These are phyloP conservation scores for Nymphalis io DNA, from an alignment of 1,140 invertebrate genomes.

Conservation along the genomic window DNA sequence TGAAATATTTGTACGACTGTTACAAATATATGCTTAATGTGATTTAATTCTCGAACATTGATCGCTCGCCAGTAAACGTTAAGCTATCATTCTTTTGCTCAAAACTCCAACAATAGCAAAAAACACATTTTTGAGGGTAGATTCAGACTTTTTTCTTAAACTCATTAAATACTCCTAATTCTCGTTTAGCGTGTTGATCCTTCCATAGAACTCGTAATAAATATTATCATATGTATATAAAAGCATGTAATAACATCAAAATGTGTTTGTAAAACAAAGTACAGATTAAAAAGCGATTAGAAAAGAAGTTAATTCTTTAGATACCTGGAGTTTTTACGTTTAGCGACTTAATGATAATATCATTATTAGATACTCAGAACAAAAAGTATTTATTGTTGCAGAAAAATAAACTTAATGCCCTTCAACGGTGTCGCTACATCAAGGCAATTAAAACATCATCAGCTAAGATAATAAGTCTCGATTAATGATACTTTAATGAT, in stretches of 20 bases:
- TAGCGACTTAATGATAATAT: conserved; percentile 3
- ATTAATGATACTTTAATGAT: conserved; percentile 51
- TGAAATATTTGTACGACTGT: no score
- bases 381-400: conserved; percentile 6
- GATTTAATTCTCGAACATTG: no score
- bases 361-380: conserved; percentile 6
- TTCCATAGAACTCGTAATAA: not conserved
- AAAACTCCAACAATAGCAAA: no score
- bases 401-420: conserved; percentile 4
- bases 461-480: conserved; percentile 38
- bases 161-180: not conserved
- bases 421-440: conserved; percentile 18
- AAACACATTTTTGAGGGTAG: no score
- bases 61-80: no score
- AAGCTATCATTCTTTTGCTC: no score
- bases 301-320: not conserved
- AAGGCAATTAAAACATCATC: conserved; percentile 46
- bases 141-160: not conserved
- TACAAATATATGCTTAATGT: no score
- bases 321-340: not conserved
- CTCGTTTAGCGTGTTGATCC: not conserved
- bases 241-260: conserved; percentile 1
- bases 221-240: not conserved
- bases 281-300: conserved; percentile 10
- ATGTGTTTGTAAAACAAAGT: conserved; percentile 7